phyloP scores from a whole-genome alignment of 2,113 vertebrate genomes.

The Cyprinodon variegatus region DNA sequence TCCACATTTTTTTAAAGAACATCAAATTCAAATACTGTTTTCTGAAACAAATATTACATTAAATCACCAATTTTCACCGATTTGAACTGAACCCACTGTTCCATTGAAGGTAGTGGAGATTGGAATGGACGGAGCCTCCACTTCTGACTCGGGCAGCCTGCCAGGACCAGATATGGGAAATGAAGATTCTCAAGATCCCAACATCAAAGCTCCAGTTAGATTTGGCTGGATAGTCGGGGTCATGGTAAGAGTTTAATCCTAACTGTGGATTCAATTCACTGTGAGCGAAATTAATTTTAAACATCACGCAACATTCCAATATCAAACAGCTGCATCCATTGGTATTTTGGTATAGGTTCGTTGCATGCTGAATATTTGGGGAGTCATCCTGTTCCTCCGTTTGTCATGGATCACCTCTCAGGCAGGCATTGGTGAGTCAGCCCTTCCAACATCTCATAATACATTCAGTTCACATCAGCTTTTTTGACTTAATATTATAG shows the following conservation, averaged over 20 bases:
- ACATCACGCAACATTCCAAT: background rate
- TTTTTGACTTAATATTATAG: background rate
- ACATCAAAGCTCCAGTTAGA: slow-evolving; percentile 41
- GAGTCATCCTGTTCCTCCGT: slow-evolving; percentile 78
- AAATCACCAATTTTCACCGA: background rate
- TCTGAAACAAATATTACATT: background rate
- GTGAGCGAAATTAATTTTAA: background rate
- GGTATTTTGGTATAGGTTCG: slow-evolving; percentile 62
- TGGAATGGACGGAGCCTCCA: background rate
- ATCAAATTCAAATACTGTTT: no score
- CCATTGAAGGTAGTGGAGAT: slow-evolving; percentile 47
- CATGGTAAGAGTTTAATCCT: slow-evolving; percentile 61
- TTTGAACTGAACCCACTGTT: background rate
- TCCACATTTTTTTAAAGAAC: background rate
- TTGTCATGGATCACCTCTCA: slow-evolving; percentile 81
- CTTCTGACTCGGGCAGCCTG: slow-evolving; percentile 23
- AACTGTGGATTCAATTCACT: background rate
- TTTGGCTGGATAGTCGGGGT: slow-evolving; percentile 80
- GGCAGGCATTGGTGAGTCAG: slow-evolving; percentile 74
- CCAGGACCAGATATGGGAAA: slow-evolving; percentile 5
- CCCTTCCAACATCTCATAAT: background rate
- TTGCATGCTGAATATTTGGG: slow-evolving; percentile 82
- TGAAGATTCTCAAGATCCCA: background rate
- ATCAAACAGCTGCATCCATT: background rate
- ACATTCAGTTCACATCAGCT: background rate